A percentile compares a stretch with the other conserved stretches of the same genome.
phyloP scores from a whole-genome alignment of 1,140 invertebrate species.

The Cydia splendana region DNA sequence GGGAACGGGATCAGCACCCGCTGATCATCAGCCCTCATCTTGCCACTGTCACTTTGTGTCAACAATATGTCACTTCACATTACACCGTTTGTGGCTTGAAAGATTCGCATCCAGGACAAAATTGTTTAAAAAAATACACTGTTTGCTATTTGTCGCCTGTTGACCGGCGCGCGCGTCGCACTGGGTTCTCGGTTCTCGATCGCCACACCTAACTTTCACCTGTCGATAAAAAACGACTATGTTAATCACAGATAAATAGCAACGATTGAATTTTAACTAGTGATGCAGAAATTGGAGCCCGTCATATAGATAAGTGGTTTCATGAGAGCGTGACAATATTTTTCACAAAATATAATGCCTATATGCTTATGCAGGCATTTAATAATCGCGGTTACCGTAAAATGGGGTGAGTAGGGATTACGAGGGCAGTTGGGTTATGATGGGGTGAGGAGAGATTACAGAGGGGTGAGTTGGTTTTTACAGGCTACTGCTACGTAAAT shows the following conservation, averaged over 20 bases:
- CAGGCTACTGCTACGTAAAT: no score
- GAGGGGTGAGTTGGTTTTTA: no score
- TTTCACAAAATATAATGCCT: no score
- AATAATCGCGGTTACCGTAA: no score
- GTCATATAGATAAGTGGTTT: background rate
- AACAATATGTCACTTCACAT: conserved; percentile 57
- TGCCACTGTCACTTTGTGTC: conserved; percentile 50
- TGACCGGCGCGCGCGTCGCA: conserved; percentile 41
- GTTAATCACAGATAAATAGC: conserved; percentile 41
- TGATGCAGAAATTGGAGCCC: background rate
- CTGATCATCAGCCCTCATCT: conserved; percentile 65
- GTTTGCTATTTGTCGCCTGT: conserved; percentile 41
- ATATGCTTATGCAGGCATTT: no score
- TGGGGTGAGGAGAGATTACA: no score
- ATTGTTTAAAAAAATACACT: background rate
- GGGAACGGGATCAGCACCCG: conserved; percentile 78
- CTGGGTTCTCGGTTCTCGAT: conserved; percentile 45
- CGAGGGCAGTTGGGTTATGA: no score
- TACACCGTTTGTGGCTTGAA: conserved; percentile 44
- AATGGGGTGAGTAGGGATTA: no score
- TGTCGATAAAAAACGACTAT: conserved; percentile 62
- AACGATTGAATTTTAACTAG: conserved; percentile 27
- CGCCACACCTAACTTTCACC: conserved; percentile 69
- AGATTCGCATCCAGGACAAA: no score
- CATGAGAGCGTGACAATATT: background rate